phyloP scores from a whole-genome alignment of 2,888 invertebrate species.

The Gymnocheta viridis region DNA sequence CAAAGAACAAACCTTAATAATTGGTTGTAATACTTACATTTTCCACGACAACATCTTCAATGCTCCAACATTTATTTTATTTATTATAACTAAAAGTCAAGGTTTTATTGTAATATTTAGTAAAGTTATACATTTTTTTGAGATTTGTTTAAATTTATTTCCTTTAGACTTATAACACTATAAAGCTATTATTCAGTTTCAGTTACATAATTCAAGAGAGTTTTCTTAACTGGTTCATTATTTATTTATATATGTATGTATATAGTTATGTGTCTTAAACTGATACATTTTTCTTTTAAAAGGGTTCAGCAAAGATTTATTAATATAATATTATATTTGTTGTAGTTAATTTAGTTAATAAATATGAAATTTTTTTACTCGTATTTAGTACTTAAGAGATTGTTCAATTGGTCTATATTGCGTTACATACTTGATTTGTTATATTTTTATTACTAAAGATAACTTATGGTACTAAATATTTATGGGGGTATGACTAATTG shows the following conservation, averaged over 20 bases:
- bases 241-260: not conserved
- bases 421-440: slow-evolving; percentile 55
- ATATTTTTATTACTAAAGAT: slow-evolving; percentile 2
- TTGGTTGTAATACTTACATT: not conserved
- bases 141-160: slow-evolving; percentile 29
- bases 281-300: slow-evolving; percentile 23
- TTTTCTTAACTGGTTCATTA: slow-evolving; percentile 15
- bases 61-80: not conserved
- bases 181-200: slow-evolving; percentile 80
- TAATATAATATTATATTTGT: slow-evolving; percentile 12
- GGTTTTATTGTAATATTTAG: slow-evolving; percentile 24
- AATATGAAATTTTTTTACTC: slow-evolving; percentile 33
- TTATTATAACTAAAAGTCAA: slow-evolving; percentile 2
- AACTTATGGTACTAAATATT: not conserved
- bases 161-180: slow-evolving; percentile 76
- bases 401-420: slow-evolving; percentile 68
- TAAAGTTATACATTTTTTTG: slow-evolving; percentile 32
- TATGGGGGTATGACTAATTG: not conserved
- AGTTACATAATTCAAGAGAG: slow-evolving; percentile 71
- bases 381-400: slow-evolving; percentile 61
- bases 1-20: too few species aligned
- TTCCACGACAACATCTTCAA: not conserved
- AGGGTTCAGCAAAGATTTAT: slow-evolving; percentile 64
- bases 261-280: slow-evolving; percentile 37
- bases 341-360: slow-evolving; percentile 33